phyloP scores from a whole-genome alignment of 2,113 vertebrate species.

The Bostrychus sinensis region DNA sequence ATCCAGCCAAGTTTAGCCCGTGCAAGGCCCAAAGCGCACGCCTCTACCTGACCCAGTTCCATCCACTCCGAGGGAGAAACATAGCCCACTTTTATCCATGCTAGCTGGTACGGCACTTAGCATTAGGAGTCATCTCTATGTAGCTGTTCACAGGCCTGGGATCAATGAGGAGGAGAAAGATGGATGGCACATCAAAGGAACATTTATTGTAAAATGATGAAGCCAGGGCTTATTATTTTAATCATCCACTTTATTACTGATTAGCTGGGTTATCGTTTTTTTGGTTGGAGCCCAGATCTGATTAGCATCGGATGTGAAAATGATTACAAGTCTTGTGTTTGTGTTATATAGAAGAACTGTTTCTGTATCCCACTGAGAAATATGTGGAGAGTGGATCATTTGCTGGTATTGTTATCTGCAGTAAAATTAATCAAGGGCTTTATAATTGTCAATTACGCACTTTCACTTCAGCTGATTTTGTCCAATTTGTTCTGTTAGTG shows the following conservation, averaged over 20 bases:
- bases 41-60: constrained; percentile 73
- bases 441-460: constrained; percentile 40
- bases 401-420: constrained; percentile 21
- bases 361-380: background rate
- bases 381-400: constrained; percentile 10
- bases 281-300: constrained; percentile 19
- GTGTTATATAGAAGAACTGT: constrained; percentile 11
- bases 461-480: constrained; percentile 29
- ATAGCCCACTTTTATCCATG: constrained; percentile 66
- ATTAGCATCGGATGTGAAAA: constrained; percentile 34
- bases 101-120: constrained; percentile 32
- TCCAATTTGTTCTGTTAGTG: constrained; percentile 35
- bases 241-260: constrained; percentile 45
- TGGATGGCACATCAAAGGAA: constrained; percentile 27
- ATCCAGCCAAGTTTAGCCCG: constrained; percentile 60
- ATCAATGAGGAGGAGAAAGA: constrained; percentile 8
- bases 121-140: background rate
- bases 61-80: constrained; percentile 61
- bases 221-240: constrained; percentile 40
- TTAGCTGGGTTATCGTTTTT: constrained; percentile 33
- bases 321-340: constrained; percentile 34
- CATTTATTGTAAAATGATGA: constrained; percentile 33
- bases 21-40: constrained; percentile 50
- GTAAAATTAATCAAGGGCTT: constrained; percentile 32
- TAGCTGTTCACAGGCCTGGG: background rate